phyloP scores from a whole-genome alignment of 1,140 invertebrate genomes.

The Drosophila eugracilis region DNA sequence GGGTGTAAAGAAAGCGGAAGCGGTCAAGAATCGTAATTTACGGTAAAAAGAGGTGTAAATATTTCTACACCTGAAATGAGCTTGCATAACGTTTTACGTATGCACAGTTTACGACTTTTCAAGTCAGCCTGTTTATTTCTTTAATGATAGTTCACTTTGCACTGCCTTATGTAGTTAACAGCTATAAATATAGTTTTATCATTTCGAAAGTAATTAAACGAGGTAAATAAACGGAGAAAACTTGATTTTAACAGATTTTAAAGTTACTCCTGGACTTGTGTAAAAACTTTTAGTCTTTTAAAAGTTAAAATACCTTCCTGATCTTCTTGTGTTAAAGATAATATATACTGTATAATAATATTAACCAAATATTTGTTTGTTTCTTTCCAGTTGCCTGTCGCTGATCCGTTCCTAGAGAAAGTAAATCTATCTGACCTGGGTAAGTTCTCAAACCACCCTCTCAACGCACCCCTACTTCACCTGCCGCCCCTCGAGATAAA shows the following conservation, averaged over 20 bases:
- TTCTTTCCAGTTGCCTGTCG: conserved; percentile 92
- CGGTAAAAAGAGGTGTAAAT: conserved; percentile 5
- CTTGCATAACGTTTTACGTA: conserved; percentile 7
- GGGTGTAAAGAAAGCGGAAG: conserved; percentile 1
- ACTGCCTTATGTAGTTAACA: conserved; percentile 5
- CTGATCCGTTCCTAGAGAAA: conserved; percentile 95
- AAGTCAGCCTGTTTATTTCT: conserved; percentile 23
- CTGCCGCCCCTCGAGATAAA: neutral
- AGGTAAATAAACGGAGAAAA: neutral
- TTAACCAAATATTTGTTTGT: conserved; percentile 56
- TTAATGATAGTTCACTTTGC: conserved; percentile 27
- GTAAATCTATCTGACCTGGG: conserved; percentile 93
- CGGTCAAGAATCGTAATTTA: neutral
- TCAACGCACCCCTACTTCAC: neutral
- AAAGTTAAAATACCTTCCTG: neutral
- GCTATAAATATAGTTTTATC: conserved; percentile 2
- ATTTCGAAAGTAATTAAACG: neutral
- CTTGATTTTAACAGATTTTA: neutral
- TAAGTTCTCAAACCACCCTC: conserved; percentile 86
- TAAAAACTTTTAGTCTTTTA: neutral
- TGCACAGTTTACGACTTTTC: conserved; percentile 14
- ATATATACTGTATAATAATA: no score
- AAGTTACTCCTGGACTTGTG: neutral
- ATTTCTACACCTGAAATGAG: neutral
- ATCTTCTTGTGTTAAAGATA: no score